A percentile compares a stretch with the other conserved stretches of the same genome.
Evolutionary conservation across 2,797 vertebrate species (phyloP).

Genomic region (Lagodon rhomboides): DNA sequence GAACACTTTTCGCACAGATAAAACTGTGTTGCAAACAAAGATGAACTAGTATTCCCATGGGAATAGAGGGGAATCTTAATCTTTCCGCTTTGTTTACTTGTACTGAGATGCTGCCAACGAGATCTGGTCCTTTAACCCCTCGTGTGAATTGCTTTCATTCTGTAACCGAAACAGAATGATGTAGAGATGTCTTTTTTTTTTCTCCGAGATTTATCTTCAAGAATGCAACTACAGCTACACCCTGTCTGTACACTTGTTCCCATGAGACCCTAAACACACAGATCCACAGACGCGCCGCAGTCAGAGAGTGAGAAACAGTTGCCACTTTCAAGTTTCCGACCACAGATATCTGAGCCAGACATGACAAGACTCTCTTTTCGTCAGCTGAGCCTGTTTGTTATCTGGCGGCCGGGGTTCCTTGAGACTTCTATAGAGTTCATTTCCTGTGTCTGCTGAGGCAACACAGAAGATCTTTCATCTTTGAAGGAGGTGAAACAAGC

Average conservation of each 20-base stretch:
- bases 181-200: slow-evolving; percentile 24
- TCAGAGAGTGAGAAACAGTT: slow-evolving; percentile 69
- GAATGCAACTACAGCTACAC: slow-evolving; percentile 58
- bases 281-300: slow-evolving; percentile 50
- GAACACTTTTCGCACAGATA: slow-evolving; percentile 27
- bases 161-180: slow-evolving; percentile 65
- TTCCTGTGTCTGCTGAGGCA: slow-evolving; percentile 78
- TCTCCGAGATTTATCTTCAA: slow-evolving; percentile 57
- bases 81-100: slow-evolving; percentile 68
- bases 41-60: slow-evolving; percentile 43
- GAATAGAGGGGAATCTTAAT: slow-evolving; percentile 53
- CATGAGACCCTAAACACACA: slow-evolving; percentile 65
- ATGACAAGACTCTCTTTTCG: slow-evolving; percentile 73
- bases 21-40: slow-evolving; percentile 42
- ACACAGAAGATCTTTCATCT: slow-evolving; percentile 72
- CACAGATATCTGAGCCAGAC: slow-evolving; percentile 75
- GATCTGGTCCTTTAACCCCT: slow-evolving; percentile 65
- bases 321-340: slow-evolving; percentile 77
- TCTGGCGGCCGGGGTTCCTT: slow-evolving; percentile 68
- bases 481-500: slow-evolving; percentile 69
- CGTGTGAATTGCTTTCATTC: slow-evolving; percentile 66
- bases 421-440: slow-evolving; percentile 75
- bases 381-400: slow-evolving; percentile 76
- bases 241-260: slow-evolving; percentile 52
- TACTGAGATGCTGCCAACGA: slow-evolving; percentile 47